Percentiles rank a stretch among this genome's conserved stretches.
Evolutionary conservation across 1,140 invertebrate species (phyloP).

Genomic region (Drosophila lacteicornis): DNA sequence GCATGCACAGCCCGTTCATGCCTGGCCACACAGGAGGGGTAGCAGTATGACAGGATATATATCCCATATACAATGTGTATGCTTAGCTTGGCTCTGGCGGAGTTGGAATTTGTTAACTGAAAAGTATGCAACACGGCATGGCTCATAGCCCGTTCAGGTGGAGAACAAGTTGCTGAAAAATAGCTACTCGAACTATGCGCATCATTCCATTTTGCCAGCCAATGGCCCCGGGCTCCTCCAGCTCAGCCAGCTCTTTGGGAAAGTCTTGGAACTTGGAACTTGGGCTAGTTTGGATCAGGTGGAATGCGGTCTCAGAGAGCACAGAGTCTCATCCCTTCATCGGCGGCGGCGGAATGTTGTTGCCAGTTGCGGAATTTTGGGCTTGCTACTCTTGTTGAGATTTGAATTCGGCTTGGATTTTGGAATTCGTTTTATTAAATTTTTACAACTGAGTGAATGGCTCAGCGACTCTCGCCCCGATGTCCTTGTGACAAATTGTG

Average conservation of each 20-base stretch:
- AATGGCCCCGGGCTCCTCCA: background rate
- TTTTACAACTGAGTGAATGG: slow-evolving; percentile 20
- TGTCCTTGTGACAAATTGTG: slow-evolving; percentile 22
- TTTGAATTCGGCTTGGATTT: slow-evolving; percentile 29
- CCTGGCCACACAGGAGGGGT: slow-evolving; percentile 9
- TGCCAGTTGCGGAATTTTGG: slow-evolving; percentile 41
- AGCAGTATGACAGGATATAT: slow-evolving; percentile 3
- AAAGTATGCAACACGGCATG: slow-evolving; percentile 67
- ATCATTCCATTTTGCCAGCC: slow-evolving; percentile 38
- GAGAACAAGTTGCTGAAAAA: slow-evolving; percentile 54
- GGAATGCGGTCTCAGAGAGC: slow-evolving; percentile 28
- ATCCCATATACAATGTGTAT: background rate
- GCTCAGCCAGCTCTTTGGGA: background rate
- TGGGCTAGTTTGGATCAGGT: slow-evolving; percentile 43
- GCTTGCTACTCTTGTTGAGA: slow-evolving; percentile 36
- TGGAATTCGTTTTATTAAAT: slow-evolving; percentile 66
- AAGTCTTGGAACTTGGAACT: slow-evolving; percentile 16
- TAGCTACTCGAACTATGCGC: slow-evolving; percentile 66
- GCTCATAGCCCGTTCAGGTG: slow-evolving; percentile 12
- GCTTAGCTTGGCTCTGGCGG: background rate
- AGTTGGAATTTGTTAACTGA: slow-evolving; percentile 64
- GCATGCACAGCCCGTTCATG: slow-evolving; percentile 34
- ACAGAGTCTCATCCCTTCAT: slow-evolving; percentile 11
- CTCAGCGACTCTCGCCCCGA: background rate
- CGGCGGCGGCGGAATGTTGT: slow-evolving; percentile 45